phyloP scores from a whole-genome alignment of 2,888 invertebrate genomes.

The Zhuqinia jingwanae region DNA sequence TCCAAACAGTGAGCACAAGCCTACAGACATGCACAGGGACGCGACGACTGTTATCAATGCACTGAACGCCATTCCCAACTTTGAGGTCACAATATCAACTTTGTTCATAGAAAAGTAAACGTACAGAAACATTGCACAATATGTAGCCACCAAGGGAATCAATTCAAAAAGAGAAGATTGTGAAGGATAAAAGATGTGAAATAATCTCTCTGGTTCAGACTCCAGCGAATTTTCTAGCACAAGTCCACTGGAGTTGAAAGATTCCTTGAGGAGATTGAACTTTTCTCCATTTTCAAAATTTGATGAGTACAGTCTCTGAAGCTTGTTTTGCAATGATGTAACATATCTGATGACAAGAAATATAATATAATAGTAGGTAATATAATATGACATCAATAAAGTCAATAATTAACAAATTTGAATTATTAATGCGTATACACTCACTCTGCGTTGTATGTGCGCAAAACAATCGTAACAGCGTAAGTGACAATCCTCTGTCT shows the following conservation, averaged over 20 bases:
- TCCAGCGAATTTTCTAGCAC: slow-evolving; percentile 79
- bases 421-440: too few species aligned
- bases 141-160: slow-evolving; percentile 91
- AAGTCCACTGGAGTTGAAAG: slow-evolving; percentile 56
- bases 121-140: slow-evolving; percentile 93
- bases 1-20: slow-evolving; percentile 90
- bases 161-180: slow-evolving; percentile 92
- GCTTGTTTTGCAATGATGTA: slow-evolving; percentile 57
- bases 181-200: slow-evolving; percentile 94
- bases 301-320: slow-evolving; percentile 52
- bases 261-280: slow-evolving; percentile 24
- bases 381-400: too few species aligned
- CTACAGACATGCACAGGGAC: slow-evolving; percentile 94
- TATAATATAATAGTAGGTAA: background rate
- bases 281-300: slow-evolving; percentile 23
- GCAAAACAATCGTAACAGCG: slow-evolving; percentile 93
- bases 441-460: slow-evolving; percentile 80
- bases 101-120: slow-evolving; percentile 98
- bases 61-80: slow-evolving; percentile 89
- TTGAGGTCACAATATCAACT: slow-evolving; percentile 95
- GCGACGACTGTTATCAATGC: slow-evolving; percentile 81
- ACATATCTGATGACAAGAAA: slow-evolving; percentile 55
- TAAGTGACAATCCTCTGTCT: slow-evolving; percentile 93
- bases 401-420: too few species aligned
- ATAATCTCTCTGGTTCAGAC: slow-evolving; percentile 81